phyloP scores from a whole-genome alignment of 1,140 invertebrate genomes.

The Drosophila setifemur region DNA sequence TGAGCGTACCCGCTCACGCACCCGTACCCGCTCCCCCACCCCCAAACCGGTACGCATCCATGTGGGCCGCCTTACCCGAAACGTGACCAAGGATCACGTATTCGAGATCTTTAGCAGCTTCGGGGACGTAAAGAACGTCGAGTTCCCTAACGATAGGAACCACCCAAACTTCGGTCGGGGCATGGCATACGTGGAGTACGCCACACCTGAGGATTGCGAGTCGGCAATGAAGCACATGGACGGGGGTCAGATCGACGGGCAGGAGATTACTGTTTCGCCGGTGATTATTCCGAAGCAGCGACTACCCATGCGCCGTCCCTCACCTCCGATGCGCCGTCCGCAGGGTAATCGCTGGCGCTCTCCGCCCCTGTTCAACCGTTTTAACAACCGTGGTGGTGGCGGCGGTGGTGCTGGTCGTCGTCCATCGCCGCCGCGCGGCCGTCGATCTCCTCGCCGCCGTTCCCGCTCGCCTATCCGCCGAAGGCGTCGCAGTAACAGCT shows the following conservation, averaged over 20 bases:
- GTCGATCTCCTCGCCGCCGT: conserved; percentile 74
- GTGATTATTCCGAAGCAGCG: conserved; percentile 91
- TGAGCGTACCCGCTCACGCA: conserved; percentile 86
- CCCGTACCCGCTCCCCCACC: conserved; percentile 90
- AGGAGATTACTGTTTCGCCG: conserved; percentile 96
- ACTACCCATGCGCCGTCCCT: conserved; percentile 86
- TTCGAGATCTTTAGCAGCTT: conserved; percentile 97
- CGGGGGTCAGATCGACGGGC: conserved; percentile 95
- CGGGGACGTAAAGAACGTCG: conserved; percentile 94
- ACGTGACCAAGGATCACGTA: conserved; percentile 96
- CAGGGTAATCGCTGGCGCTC: conserved; percentile 86
- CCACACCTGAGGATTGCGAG: conserved; percentile 96
- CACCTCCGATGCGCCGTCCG: conserved; percentile 85
- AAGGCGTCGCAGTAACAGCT: conserved; percentile 77
- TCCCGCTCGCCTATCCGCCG: conserved; percentile 80
- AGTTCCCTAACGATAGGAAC: conserved; percentile 93
- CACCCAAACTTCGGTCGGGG: conserved; percentile 93
- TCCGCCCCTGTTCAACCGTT: conserved; percentile 83
- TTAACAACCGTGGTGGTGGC: conserved; percentile 67
- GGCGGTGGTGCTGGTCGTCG: conserved; percentile 54
- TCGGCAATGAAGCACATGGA: conserved; percentile 99
- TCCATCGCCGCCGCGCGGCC: conserved; percentile 60
- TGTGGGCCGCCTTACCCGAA: conserved; percentile 94
- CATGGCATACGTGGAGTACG: conserved; percentile 97
- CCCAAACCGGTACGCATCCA: conserved; percentile 95